Evolutionary conservation across 2,797 vertebrate species (phyloP).

Genomic region (Sardinella longiceps): DNA sequence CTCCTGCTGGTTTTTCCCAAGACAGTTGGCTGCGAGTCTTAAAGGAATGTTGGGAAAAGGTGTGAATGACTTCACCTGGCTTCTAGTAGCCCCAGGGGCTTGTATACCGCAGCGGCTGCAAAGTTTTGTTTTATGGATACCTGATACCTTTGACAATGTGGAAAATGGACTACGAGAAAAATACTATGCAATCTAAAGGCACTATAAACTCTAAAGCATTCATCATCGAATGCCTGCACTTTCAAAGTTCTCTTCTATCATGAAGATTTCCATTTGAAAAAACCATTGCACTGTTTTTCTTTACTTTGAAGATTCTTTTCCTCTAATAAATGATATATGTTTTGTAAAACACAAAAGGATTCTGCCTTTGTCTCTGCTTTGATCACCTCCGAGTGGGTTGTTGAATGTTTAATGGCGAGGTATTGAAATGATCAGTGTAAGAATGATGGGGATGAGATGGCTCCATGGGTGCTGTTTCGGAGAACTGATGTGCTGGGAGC

Average conservation of each 20-base stretch:
- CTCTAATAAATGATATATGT: constrained; percentile 53
- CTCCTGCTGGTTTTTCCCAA: not conserved
- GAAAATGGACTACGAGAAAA: not conserved
- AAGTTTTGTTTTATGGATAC: constrained; percentile 10
- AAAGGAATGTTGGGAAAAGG: not conserved
- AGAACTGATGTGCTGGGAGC: constrained; percentile 30
- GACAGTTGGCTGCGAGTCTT: not conserved
- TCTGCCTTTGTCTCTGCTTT: constrained; percentile 49
- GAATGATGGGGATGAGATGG: constrained; percentile 42
- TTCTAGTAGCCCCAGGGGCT: not conserved
- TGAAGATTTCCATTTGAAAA: constrained; percentile 13
- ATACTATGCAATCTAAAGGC: not conserved
- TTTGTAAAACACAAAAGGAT: constrained; percentile 40
- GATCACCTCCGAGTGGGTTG: constrained; percentile 42
- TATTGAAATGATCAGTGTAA: constrained; percentile 56
- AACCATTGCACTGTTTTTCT: constrained; percentile 24
- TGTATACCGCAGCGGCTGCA: not conserved
- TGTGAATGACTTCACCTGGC: not conserved
- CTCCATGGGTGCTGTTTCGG: constrained; percentile 39
- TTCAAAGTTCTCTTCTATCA: not conserved
- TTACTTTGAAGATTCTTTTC: constrained; percentile 27
- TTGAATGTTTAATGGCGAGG: constrained; percentile 53
- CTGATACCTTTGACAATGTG: not conserved
- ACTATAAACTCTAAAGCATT: constrained; percentile 2
- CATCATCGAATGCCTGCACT: not conserved